These are phyloP conservation scores for Pogoniulus pusillus DNA, from an alignment of 2,797 vertebrate genomes.

Conservation along the genomic window DNA sequence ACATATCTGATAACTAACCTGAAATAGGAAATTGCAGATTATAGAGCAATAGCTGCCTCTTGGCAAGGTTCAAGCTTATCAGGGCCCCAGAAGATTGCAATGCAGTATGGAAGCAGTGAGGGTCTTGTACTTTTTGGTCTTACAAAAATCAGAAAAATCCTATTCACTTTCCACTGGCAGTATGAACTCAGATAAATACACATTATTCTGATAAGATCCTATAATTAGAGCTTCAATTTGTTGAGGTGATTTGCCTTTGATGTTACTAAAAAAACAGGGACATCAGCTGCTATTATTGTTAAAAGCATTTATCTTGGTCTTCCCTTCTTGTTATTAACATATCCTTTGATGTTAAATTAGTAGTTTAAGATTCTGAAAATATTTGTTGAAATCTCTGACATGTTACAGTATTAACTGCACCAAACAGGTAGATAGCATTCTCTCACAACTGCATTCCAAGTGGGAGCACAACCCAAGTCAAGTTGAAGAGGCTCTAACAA, in stretches of 20 bases:
- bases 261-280: constrained; percentile 17
- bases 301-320: not conserved
- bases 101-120: not conserved
- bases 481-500: not conserved
- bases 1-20: constrained; percentile 26
- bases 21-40: constrained; percentile 62
- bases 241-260: constrained; percentile 22
- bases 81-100: constrained; percentile 14
- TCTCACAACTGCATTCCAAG: not conserved
- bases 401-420: not conserved
- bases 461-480: not conserved
- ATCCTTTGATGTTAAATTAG: constrained; percentile 10
- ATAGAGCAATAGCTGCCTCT: constrained; percentile 43
- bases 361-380: not conserved
- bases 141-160: not conserved
- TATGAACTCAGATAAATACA: not conserved
- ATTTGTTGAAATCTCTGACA: not conserved
- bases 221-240: constrained; percentile 14
- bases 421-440: not conserved
- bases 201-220: constrained; percentile 21
- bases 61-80: constrained; percentile 44
- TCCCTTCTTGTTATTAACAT: not conserved
- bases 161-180: not conserved
- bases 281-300: not conserved
- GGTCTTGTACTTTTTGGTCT: not conserved